These are phyloP conservation scores for Vicugna pacos DNA, from an alignment of 2,113 vertebrate genomes.

Conservation along the genomic window DNA sequence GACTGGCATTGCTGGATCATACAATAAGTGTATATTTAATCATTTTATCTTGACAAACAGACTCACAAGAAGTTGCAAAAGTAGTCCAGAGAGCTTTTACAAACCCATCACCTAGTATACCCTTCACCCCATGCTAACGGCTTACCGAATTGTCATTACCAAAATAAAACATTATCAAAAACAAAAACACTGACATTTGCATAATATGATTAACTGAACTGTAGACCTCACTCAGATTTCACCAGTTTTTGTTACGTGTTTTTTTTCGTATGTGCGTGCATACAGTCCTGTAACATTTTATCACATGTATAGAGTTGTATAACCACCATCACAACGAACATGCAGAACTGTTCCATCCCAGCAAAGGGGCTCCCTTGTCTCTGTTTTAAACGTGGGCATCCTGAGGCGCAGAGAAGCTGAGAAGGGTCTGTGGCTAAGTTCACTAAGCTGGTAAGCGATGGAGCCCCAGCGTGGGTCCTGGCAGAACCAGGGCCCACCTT, in stretches of 20 bases:
- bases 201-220: not conserved
- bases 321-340: not conserved
- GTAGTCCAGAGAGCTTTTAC: not conserved
- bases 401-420: not conserved
- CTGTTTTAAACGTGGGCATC: not conserved
- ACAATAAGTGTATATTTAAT: not conserved
- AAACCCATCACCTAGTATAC: no score
- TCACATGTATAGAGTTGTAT: not conserved
- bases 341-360: accelerated
- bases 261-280: not conserved
- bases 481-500: accelerated
- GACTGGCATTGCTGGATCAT: not conserved
- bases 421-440: accelerated
- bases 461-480: accelerated
- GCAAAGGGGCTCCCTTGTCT: not conserved
- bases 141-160: not conserved
- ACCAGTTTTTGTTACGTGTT: not conserved
- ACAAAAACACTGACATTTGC: not conserved
- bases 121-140: accelerated
- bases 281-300: not conserved
- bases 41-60: conserved; percentile 3
- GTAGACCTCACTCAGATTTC: not conserved
- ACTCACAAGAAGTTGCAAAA: not conserved
- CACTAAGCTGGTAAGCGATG: no score
- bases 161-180: not conserved